These are phyloP conservation scores for Anguilla anguilla DNA, from an alignment of 2,797 vertebrate species.

Conservation along the genomic window DNA sequence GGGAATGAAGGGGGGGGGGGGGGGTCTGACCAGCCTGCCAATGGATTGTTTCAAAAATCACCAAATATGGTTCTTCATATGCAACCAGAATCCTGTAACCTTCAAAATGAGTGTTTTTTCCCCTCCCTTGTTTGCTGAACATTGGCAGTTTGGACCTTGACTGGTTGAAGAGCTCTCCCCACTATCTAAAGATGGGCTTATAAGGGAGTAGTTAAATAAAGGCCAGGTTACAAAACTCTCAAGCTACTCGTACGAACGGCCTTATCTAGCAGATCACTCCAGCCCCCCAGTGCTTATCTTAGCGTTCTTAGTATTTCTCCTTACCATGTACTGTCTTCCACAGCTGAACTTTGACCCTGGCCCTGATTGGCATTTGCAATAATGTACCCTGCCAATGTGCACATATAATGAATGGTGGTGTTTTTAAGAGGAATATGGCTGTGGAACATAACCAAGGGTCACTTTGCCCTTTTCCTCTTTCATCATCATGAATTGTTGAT, in stretches of 20 bases:
- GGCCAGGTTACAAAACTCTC: constrained; percentile 41
- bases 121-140: constrained; percentile 63
- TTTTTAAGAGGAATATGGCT: background rate
- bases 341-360: background rate
- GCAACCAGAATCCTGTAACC: constrained; percentile 36
- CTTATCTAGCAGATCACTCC: constrained; percentile 45
- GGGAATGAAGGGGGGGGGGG: background rate
- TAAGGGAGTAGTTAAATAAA: constrained; percentile 55
- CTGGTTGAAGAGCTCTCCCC: constrained; percentile 57
- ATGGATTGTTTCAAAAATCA: constrained; percentile 54
- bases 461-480: background rate
- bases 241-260: constrained; percentile 49
- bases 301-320: background rate
- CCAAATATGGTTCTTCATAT: constrained; percentile 74
- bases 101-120: constrained; percentile 12
- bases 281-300: background rate
- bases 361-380: background rate
- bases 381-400: background rate
- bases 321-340: background rate
- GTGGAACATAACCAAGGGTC: background rate
- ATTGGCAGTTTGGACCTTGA: constrained; percentile 71
- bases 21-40: background rate
- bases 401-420: background rate
- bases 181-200: constrained; percentile 62
- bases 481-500: no score